These are phyloP conservation scores for Chironomus tepperi DNA, from an alignment of 1,140 invertebrate species.

Conservation along the genomic window DNA sequence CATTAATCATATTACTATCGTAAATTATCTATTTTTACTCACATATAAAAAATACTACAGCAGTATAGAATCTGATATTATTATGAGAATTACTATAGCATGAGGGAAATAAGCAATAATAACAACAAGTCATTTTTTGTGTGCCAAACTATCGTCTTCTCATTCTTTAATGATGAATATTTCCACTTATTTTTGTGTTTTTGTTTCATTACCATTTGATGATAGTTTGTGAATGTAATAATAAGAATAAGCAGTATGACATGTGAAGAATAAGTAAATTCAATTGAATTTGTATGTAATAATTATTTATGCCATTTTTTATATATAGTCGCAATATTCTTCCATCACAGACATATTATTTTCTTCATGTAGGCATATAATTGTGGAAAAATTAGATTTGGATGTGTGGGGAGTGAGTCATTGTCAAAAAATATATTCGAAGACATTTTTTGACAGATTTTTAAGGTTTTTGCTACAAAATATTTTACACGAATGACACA, in stretches of 20 bases:
- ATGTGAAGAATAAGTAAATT: background rate
- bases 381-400: no score
- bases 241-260: background rate
- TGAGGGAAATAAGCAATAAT: background rate
- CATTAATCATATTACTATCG: no score
- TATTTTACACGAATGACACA: no score
- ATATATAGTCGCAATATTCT: background rate
- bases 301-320: conserved; percentile 15
- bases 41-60: background rate
- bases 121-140: conserved; percentile 6
- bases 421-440: no score
- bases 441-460: no score
- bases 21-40: background rate
- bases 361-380: no score
- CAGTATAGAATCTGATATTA: background rate
- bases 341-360: no score
- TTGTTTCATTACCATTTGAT: background rate
- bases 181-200: background rate
- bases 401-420: no score
- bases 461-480: no score
- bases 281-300: background rate
- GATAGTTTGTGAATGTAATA: background rate
- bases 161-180: background rate
- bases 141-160: background rate
- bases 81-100: background rate